Conservation (phyloP, 2,888 invertebrate genomes). For the Entomobrya multifasciata region DNA sequence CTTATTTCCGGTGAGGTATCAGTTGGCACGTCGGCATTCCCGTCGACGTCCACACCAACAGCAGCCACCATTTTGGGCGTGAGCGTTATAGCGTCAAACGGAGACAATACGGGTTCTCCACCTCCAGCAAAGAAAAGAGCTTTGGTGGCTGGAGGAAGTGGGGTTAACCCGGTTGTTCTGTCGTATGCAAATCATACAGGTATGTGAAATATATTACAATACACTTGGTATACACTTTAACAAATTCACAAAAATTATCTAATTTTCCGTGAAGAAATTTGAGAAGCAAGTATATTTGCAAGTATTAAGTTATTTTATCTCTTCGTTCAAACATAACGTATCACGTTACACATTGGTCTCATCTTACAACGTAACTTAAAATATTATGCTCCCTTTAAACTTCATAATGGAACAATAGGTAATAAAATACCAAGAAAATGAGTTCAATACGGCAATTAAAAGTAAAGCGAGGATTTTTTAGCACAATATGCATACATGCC, state of each 20-base stretch:
- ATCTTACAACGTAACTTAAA: too few species aligned
- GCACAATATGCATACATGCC: too few species aligned
- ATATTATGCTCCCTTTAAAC: too few species aligned
- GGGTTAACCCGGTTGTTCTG: constrained; percentile 20
- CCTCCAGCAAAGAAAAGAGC: constrained; percentile 58
- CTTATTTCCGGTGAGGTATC: constrained; percentile 42
- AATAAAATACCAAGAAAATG: too few species aligned
- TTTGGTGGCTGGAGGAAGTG: constrained; percentile 50
- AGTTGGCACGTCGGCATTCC: constrained; percentile 27
- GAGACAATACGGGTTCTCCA: constrained; percentile 68
- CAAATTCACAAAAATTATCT: neutral
- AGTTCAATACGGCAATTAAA: too few species aligned
- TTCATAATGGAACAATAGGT: too few species aligned
- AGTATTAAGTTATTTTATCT: too few species aligned
- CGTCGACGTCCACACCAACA: constrained; percentile 36
- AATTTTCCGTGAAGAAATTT: too few species aligned
- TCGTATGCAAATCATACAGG: constrained; percentile 58
- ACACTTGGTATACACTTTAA: neutral
- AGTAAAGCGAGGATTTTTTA: too few species aligned
- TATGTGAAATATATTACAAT: neutral
- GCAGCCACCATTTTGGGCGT: constrained; percentile 54
- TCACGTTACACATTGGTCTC: too few species aligned
- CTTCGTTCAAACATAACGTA: too few species aligned
- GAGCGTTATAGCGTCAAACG: constrained; percentile 52
- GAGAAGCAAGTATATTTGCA: too few species aligned